Evolutionary conservation across 2,797 vertebrate genomes (phyloP).

Genomic region (Acanthopagrus latus): DNA sequence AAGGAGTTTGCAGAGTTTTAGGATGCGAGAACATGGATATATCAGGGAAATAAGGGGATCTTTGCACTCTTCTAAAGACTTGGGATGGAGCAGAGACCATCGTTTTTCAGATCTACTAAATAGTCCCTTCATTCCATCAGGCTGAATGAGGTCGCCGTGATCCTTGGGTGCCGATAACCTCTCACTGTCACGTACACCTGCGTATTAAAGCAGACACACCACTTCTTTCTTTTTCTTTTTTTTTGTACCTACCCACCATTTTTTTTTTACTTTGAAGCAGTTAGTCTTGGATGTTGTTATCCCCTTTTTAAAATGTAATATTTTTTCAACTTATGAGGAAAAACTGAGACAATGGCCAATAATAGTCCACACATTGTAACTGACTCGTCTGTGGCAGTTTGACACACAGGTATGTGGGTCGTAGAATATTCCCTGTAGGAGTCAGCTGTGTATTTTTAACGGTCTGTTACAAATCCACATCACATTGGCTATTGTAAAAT

Average conservation of each 20-base stretch:
- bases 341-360: constrained; percentile 75
- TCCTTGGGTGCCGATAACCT: constrained; percentile 92
- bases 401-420: constrained; percentile 84
- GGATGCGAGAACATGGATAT: constrained; percentile 86
- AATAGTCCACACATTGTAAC: constrained; percentile 61
- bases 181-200: constrained; percentile 90
- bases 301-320: constrained; percentile 74
- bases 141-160: constrained; percentile 93
- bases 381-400: constrained; percentile 84
- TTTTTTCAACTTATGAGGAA: constrained; percentile 73
- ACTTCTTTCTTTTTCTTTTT: constrained; percentile 77
- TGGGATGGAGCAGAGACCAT: constrained; percentile 94
- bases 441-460: constrained; percentile 84
- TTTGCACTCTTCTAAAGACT: constrained; percentile 97
- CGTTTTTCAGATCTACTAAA: constrained; percentile 90
- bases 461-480: constrained; percentile 86
- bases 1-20: constrained; percentile 99
- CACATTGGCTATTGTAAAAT: constrained; percentile 81
- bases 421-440: constrained; percentile 85
- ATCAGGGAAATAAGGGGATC: constrained; percentile 93
- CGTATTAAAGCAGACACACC: constrained; percentile 90
- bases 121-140: constrained; percentile 96
- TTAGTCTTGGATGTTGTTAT: constrained; percentile 87
- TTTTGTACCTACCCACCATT: constrained; percentile 61
- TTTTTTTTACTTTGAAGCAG: constrained; percentile 77